Conservation (phyloP, 2,113 vertebrate species). For the Rhea pennata region DNA sequence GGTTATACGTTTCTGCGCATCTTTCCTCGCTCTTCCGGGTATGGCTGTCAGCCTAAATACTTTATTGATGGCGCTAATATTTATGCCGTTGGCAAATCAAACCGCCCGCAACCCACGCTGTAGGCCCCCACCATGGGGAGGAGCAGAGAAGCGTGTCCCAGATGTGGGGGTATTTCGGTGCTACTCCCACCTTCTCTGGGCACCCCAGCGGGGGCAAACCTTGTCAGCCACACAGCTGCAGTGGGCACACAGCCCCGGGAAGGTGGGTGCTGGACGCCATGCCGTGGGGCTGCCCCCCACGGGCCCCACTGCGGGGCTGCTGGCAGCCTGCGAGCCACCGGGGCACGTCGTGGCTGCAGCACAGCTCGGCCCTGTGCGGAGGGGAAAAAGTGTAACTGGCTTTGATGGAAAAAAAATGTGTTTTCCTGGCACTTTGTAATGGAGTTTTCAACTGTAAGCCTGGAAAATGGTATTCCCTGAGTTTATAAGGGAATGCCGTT, state of each 20-base stretch:
- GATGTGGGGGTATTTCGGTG: background rate
- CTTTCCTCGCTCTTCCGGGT: background rate
- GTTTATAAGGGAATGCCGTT: constrained; percentile 47
- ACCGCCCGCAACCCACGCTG: background rate
- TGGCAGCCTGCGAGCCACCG: background rate
- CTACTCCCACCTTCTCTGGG: background rate
- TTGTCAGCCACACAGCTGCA: no score
- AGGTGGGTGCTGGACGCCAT: no score
- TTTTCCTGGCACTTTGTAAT: constrained; percentile 48
- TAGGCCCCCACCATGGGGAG: background rate
- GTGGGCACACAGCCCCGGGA: no score
- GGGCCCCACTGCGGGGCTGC: no score
- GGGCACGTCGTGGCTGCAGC: background rate
- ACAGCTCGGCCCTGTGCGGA: background rate
- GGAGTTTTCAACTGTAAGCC: background rate
- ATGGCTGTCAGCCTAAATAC: background rate
- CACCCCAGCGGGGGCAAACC: no score
- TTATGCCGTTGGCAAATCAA: background rate
- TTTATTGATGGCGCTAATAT: background rate
- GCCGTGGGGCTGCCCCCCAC: background rate
- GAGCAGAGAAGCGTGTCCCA: background rate
- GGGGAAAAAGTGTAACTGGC: background rate
- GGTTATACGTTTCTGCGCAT: background rate
- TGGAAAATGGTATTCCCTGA: constrained; percentile 62
- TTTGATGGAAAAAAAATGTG: background rate